Conservation (phyloP, 2,888 invertebrate species). For the Callimorpha dominula region DNA sequence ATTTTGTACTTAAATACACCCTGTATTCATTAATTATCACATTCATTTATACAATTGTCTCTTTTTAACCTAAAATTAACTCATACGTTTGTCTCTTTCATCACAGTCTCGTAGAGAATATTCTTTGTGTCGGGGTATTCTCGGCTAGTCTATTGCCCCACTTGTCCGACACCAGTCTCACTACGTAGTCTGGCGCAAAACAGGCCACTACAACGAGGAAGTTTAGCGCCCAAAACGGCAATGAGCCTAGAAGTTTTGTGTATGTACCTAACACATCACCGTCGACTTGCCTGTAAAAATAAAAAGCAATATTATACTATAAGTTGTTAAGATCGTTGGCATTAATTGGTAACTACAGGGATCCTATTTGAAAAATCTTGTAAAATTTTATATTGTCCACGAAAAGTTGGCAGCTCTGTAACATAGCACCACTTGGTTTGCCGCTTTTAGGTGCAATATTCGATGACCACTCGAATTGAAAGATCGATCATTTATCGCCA, state of each 20-base stretch:
- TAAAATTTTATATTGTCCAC: too few species aligned
- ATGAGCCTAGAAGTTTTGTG: slow-evolving; percentile 84
- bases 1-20: slow-evolving; percentile 4
- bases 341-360: too few species aligned
- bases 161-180: slow-evolving; percentile 63
- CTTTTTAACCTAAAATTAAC: background rate
- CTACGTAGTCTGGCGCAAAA: slow-evolving; percentile 85
- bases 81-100: background rate
- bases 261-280: slow-evolving; percentile 88
- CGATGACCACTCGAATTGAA: too few species aligned
- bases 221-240: slow-evolving; percentile 88
- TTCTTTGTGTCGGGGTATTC: slow-evolving; percentile 9
- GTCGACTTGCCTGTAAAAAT: slow-evolving; percentile 69
- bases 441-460: too few species aligned
- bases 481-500: too few species aligned
- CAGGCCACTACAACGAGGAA: slow-evolving; percentile 79
- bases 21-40: slow-evolving; percentile 19
- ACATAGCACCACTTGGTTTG: too few species aligned
- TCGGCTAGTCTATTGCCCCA: slow-evolving; percentile 43
- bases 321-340: background rate
- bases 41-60: slow-evolving; percentile 1
- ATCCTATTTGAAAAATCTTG: too few species aligned
- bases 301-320: background rate
- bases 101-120: slow-evolving; percentile 66
- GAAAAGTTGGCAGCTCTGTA: too few species aligned